A percentile compares a stretch with the other conserved stretches of the same genome.
Evolutionary conservation across 2,888 invertebrate genomes (phyloP).

Genomic region (Alviniconcha strummeri): DNA sequence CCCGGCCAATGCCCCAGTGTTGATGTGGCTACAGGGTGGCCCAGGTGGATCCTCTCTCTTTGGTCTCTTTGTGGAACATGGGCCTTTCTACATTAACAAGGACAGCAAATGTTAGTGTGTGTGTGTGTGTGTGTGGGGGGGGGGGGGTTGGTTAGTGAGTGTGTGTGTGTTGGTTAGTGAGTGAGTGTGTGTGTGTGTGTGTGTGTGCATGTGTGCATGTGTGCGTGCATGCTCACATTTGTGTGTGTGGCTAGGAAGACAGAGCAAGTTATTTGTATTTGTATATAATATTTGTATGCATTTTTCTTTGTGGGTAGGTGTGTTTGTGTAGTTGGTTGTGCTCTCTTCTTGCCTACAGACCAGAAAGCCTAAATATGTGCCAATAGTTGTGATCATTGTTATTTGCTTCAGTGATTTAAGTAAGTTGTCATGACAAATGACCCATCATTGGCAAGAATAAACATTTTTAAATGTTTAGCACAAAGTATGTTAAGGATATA

Average conservation of each 20-base stretch:
- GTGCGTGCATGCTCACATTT: not conserved
- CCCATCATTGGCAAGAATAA: no score
- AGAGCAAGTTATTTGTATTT: no score
- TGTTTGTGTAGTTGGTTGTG: not conserved
- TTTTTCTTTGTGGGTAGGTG: not conserved
- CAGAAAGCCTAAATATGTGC: no score
- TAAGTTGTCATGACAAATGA: no score
- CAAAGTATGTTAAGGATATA: no score
- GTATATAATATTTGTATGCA: not conserved
- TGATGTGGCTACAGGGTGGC: slow-evolving; percentile 75
- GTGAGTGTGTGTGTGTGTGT: no score
- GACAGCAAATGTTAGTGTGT: slow-evolving; percentile 56
- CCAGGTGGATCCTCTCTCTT: slow-evolving; percentile 74
- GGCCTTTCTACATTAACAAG: slow-evolving; percentile 81
- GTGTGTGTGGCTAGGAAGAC: not conserved
- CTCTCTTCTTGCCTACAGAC: not conserved
- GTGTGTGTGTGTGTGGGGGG: no score
- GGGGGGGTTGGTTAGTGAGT: no score
- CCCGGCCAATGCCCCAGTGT: slow-evolving; percentile 66
- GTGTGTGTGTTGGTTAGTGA: no score
- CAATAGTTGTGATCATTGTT: no score
- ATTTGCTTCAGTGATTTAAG: no score
- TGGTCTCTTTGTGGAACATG: slow-evolving; percentile 82
- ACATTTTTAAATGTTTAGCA: no score
- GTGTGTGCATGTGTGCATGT: not conserved